Evolutionary conservation across 2,888 invertebrate genomes (phyloP).

Genomic region (Timandra comae): DNA sequence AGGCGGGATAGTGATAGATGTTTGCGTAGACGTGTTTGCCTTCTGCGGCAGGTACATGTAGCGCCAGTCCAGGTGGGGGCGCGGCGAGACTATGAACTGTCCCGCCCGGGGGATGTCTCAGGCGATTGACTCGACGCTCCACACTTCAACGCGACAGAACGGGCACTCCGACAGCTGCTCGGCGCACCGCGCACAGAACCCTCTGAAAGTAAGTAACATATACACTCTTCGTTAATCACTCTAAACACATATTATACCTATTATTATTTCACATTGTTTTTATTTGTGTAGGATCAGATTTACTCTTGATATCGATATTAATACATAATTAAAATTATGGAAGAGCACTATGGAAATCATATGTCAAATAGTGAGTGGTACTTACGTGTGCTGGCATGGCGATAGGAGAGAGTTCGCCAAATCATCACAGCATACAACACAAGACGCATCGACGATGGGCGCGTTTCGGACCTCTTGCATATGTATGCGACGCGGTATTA

Average conservation of each 20-base stretch:
- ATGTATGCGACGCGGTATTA: constrained; percentile 89
- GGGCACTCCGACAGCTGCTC: constrained; percentile 89
- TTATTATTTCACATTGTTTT: no score
- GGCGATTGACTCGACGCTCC: constrained; percentile 1
- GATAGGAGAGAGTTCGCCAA: constrained; percentile 83
- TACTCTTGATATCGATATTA: no score
- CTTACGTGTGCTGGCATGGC: constrained; percentile 90
- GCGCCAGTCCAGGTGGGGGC: not conserved
- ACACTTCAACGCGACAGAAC: constrained; percentile 80
- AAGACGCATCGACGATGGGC: constrained; percentile 88
- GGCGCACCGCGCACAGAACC: constrained; percentile 89
- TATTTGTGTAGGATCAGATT: no score
- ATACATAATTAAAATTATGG: no score
- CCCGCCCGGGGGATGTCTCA: not conserved
- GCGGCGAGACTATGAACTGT: no score
- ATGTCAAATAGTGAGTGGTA: no score
- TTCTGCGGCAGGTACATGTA: no score
- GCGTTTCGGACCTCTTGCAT: constrained; percentile 84
- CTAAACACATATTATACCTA: no score
- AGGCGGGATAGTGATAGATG: not conserved
- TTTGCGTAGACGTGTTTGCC: not conserved
- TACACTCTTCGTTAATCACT: no score
- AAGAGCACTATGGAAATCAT: no score
- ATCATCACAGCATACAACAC: constrained; percentile 91
- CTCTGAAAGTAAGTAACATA: no score